Conservation (phyloP, 2,888 invertebrate genomes). For the Spicauda simplicius region DNA sequence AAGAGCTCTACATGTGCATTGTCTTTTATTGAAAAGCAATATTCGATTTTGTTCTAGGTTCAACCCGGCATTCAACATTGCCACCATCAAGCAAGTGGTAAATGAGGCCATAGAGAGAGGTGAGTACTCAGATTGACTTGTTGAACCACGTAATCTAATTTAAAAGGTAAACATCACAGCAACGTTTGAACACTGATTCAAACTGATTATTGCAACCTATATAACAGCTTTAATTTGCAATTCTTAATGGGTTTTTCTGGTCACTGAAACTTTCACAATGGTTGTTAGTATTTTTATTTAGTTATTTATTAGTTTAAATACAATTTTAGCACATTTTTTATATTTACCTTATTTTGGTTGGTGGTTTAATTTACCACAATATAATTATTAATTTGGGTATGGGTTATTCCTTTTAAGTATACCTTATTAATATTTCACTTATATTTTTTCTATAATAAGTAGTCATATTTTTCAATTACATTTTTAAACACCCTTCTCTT, state of each 20-base stretch:
- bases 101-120: conserved; percentile 97
- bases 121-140: conserved; percentile 66
- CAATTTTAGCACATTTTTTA: too few relatives aligned
- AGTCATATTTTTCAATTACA: neutral
- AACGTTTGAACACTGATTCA: conserved; percentile 16
- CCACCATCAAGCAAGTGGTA: conserved; percentile 96
- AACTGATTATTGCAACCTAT: conserved; percentile 7
- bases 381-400: neutral
- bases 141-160: conserved; percentile 18
- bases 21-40: neutral
- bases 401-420: neutral
- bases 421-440: neutral
- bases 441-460: neutral
- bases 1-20: neutral
- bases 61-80: conserved; percentile 96
- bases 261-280: neutral
- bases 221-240: neutral
- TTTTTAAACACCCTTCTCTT: too few relatives aligned
- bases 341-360: too few relatives aligned
- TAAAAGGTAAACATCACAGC: conserved; percentile 28
- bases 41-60: conserved; percentile 86
- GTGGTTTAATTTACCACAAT: too few relatives aligned
- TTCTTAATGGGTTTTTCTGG: neutral
- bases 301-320: too few relatives aligned
- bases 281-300: conserved; percentile 1